Percentiles rank a stretch among this genome's conserved stretches.
phyloP scores from a whole-genome alignment of 2,113 vertebrate species.

The Telmatochromis brichardi region DNA sequence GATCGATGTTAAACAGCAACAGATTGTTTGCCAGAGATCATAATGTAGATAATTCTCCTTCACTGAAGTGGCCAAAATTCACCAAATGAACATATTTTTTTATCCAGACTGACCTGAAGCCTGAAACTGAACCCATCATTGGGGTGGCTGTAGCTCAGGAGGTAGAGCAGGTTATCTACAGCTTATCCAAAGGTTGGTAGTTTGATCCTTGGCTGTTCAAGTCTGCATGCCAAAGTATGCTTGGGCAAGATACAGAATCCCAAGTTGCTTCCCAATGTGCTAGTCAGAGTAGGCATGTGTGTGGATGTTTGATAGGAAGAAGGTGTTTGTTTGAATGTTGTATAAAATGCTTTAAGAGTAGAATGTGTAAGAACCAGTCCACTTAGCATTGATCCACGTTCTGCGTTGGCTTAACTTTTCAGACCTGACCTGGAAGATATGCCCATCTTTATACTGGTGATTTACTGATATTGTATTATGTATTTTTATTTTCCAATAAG shows the following conservation, averaged over 20 bases:
- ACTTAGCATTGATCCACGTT: neutral
- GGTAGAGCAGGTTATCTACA: neutral
- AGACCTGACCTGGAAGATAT: neutral
- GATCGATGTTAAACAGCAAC: neutral
- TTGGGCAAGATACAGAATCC: neutral
- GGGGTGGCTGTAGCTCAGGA: neutral
- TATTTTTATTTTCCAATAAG: neutral
- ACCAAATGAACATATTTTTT: neutral
- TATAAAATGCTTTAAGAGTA: neutral
- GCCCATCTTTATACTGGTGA: neutral
- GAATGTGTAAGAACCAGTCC: neutral
- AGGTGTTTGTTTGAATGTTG: neutral
- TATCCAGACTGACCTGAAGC: neutral
- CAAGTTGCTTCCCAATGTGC: neutral
- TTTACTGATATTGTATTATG: neutral
- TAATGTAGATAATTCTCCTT: neutral
- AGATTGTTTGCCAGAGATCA: neutral
- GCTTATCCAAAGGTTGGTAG: neutral
- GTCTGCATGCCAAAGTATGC: neutral
- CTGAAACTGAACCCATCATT: neutral
- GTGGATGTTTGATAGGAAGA: neutral
- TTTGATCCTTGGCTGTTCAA: neutral
- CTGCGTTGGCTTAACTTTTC: neutral
- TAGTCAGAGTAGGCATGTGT: neutral
- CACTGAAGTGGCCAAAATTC: neutral